Conservation (phyloP, 2,797 vertebrate genomes). For the Micropoecilia bifurca region DNA sequence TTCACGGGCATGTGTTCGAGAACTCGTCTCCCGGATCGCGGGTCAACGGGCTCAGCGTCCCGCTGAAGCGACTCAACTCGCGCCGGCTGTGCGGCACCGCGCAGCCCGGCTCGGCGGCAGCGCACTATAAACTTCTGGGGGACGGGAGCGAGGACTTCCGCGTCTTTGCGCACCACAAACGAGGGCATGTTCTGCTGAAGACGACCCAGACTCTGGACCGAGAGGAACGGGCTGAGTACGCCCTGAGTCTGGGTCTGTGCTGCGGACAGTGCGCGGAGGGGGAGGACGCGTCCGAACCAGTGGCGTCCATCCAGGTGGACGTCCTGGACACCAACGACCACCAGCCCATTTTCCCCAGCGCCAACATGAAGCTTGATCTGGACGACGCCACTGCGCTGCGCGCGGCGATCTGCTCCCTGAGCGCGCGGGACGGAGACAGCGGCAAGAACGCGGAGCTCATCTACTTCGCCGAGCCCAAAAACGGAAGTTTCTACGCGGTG, state of each 20-base stretch:
- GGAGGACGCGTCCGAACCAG: conserved; percentile 25
- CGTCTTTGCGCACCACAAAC: conserved; percentile 84
- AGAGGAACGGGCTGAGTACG: conserved; percentile 82
- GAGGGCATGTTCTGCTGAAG: conserved; percentile 84
- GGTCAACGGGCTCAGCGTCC: conserved; percentile 86
- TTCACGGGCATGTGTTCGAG: conserved; percentile 86
- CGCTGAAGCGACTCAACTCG: conserved; percentile 82
- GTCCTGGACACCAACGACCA: conserved; percentile 91
- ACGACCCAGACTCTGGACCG: conserved; percentile 85
- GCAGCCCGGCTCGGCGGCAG: conserved; percentile 31
- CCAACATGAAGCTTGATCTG: conserved; percentile 77
- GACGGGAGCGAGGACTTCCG: conserved; percentile 82
- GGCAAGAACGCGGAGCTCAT: conserved; percentile 88
- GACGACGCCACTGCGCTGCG: conserved; percentile 87
- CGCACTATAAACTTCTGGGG: conserved; percentile 84
- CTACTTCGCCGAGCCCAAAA: conserved; percentile 84
- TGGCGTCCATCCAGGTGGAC: conserved; percentile 83
- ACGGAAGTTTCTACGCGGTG: conserved; percentile 88
- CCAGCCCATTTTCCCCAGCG: conserved; percentile 79
- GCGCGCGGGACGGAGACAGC: conserved; percentile 84
- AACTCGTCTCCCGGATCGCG: conserved; percentile 85
- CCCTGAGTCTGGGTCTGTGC: conserved; percentile 80
- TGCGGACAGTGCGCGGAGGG: conserved; percentile 67
- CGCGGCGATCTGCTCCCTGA: conserved; percentile 81
- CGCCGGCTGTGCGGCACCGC: conserved; percentile 75